phyloP scores from a whole-genome alignment of 1,140 invertebrate genomes.

The Bombus soroeensis region DNA sequence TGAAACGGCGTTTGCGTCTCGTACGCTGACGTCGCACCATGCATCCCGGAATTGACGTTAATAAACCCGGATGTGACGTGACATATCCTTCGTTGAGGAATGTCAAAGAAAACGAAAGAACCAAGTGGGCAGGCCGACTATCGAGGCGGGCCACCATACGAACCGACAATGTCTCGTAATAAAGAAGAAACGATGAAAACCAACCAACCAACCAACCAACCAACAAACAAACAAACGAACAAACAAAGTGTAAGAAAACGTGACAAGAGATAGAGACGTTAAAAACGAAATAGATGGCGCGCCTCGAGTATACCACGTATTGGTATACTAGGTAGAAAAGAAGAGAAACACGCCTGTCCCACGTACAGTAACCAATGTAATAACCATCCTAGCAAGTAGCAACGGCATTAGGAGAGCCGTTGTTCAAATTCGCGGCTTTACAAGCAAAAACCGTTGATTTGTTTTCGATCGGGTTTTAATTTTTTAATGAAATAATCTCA shows the following conservation, averaged over 20 bases:
- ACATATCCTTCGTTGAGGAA: constrained; percentile 48
- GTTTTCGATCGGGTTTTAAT: constrained; percentile 83
- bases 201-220: too few relatives aligned
- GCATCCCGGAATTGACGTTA: constrained; percentile 69
- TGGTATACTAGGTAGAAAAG: not conserved
- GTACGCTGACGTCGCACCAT: constrained; percentile 22
- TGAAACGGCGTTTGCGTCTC: constrained; percentile 40
- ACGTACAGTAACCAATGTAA: constrained; percentile 41
- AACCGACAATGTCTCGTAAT: too few relatives aligned
- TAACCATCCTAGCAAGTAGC: constrained; percentile 63
- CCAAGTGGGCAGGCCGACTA: constrained; percentile 29
- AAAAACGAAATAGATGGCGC: constrained; percentile 7
- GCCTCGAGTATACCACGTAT: constrained; percentile 15
- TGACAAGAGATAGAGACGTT: not conserved
- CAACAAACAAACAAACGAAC: not conserved
- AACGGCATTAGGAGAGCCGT: constrained; percentile 75
- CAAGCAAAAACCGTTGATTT: constrained; percentile 81
- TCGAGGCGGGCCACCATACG: not conserved
- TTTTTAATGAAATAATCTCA: constrained; percentile 84
- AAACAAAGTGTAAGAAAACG: not conserved
- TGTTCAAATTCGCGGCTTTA: constrained; percentile 78
- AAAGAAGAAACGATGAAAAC: too few relatives aligned
- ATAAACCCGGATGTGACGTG: constrained; percentile 60
- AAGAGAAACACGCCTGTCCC: constrained; percentile 1
- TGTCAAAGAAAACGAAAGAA: not conserved